Percentiles rank a stretch among this genome's conserved stretches.
These are phyloP conservation scores for Muscicapa comitata DNA, from an alignment of 2,797 vertebrate species.

Conservation along the genomic window DNA sequence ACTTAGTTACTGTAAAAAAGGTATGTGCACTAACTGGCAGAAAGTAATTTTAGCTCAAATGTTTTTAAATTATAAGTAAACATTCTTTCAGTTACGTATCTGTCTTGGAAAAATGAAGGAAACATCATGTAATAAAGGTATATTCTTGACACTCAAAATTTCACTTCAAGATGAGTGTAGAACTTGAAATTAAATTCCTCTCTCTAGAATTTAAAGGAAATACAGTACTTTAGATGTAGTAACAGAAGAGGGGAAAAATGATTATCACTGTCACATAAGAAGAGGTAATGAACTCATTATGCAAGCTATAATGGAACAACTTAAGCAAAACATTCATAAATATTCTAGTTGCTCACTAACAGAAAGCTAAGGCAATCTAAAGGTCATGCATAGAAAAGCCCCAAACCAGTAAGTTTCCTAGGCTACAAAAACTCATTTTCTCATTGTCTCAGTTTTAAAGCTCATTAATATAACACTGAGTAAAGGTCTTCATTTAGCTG, in stretches of 20 bases:
- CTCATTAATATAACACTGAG: not conserved
- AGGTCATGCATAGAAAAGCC: not conserved
- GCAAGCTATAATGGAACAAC: slow-evolving; percentile 6
- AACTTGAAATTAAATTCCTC: not conserved
- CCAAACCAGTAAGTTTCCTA: not conserved
- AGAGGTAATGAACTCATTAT: slow-evolving; percentile 14
- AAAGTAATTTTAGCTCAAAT: not conserved
- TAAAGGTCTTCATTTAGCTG: not conserved
- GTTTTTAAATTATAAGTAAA: not conserved
- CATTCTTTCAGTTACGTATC: not conserved
- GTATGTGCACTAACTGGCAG: not conserved
- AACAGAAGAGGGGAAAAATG: not conserved
- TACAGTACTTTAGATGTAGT: not conserved
- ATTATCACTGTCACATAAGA: slow-evolving; percentile 47
- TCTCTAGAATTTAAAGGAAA: not conserved
- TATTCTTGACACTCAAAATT: not conserved
- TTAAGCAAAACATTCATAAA: slow-evolving; percentile 32
- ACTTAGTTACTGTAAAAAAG: not conserved
- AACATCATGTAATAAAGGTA: not conserved
- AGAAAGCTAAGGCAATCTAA: not conserved
- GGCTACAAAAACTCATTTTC: not conserved
- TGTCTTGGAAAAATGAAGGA: not conserved
- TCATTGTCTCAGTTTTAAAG: not conserved
- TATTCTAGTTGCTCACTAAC: slow-evolving; percentile 24
- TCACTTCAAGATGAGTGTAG: not conserved